Conservation (phyloP, 2,113 vertebrate species). For the Daubentonia madagascariensis region DNA sequence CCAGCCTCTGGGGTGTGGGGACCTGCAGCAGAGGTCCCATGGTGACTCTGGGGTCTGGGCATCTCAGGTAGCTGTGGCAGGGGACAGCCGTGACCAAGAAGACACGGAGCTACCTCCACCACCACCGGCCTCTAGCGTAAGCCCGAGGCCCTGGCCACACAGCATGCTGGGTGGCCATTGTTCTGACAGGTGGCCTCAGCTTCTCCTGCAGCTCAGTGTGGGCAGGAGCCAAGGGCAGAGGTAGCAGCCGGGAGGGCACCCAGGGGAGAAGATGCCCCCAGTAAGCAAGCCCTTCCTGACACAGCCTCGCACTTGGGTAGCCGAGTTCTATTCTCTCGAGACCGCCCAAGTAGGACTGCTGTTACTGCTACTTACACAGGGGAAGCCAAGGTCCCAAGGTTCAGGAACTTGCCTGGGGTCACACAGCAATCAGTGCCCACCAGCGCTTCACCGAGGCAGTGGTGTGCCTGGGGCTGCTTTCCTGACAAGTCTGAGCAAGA, state of each 20-base stretch:
- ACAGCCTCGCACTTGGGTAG: accelerated
- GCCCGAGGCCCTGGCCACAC: not conserved
- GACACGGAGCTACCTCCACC: not conserved
- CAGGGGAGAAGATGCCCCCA: not conserved
- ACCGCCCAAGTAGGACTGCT: accelerated
- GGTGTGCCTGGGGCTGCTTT: not conserved
- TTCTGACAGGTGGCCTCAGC: not conserved
- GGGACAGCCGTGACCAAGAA: not conserved
- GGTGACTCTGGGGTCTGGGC: not conserved
- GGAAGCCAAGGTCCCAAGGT: not conserved
- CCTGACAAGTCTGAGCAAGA: not conserved
- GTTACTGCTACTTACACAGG: not conserved
- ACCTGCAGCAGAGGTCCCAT: accelerated
- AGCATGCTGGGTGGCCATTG: accelerated
- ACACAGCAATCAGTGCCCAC: not conserved
- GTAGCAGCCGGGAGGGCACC: accelerated
- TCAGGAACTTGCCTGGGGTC: not conserved
- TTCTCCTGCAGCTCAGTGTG: not conserved
- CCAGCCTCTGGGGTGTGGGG: not conserved
- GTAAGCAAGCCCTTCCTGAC: accelerated
- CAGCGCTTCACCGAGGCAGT: not conserved
- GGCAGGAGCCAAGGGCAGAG: not conserved
- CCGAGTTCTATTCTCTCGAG: accelerated
- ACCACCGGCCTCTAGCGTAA: not conserved
- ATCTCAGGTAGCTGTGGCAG: accelerated